Conservation (phyloP, 1,140 invertebrate genomes). For the Notospermus geniculatus region DNA sequence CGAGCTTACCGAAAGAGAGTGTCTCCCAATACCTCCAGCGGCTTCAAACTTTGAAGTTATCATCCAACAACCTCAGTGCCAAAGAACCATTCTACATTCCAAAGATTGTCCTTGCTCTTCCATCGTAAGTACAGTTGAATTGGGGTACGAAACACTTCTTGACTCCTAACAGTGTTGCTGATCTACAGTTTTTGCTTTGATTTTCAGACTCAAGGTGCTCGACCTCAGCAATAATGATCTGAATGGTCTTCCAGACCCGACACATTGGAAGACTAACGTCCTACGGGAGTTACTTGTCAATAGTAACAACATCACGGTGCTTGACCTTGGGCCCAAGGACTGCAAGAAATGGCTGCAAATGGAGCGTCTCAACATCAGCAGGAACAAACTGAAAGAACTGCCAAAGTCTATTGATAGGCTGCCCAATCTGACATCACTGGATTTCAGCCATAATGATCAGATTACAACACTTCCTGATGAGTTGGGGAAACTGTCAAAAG, state of each 20-base stretch:
- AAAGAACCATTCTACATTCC: slow-evolving; percentile 44
- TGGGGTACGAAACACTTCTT: too few relatives aligned
- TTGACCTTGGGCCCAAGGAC: slow-evolving; percentile 2
- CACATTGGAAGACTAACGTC: slow-evolving; percentile 36
- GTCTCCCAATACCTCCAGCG: slow-evolving; percentile 21
- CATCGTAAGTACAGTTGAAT: slow-evolving; percentile 34
- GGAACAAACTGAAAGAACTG: slow-evolving; percentile 22
- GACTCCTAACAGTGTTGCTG: too few relatives aligned
- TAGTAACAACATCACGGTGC: slow-evolving; percentile 34
- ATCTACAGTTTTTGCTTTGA: too few relatives aligned
- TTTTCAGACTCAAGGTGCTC: slow-evolving; percentile 34
- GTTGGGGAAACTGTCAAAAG: slow-evolving; percentile 38
- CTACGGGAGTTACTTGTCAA: slow-evolving; percentile 39
- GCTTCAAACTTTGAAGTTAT: slow-evolving; percentile 32
- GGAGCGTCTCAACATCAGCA: not conserved
- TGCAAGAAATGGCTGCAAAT: not conserved
- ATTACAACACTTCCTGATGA: slow-evolving; percentile 49
- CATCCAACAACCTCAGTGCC: slow-evolving; percentile 32
- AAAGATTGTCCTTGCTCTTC: slow-evolving; percentile 42
- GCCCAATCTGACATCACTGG: slow-evolving; percentile 40
- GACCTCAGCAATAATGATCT: slow-evolving; percentile 41
- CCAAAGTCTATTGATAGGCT: slow-evolving; percentile 44
- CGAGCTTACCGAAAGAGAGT: slow-evolving; percentile 30
- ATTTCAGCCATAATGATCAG: slow-evolving; percentile 42
- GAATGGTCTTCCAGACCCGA: slow-evolving; percentile 31